These are phyloP conservation scores for Corythornis leucogaster DNA, from an alignment of 2,797 vertebrate genomes.

Conservation along the genomic window DNA sequence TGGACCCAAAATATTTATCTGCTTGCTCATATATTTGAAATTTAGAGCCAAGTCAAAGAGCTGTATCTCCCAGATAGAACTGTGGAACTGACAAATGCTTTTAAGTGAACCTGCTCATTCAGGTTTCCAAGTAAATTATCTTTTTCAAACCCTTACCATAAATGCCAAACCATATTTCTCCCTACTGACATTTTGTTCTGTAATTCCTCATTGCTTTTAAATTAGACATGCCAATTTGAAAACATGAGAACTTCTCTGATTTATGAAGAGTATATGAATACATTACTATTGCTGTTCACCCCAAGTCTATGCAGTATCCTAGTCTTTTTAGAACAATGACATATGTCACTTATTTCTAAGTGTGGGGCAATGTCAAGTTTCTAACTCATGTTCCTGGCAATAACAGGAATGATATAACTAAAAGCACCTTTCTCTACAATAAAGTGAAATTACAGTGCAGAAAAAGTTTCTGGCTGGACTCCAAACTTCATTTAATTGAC, in stretches of 20 bases:
- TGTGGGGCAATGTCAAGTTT: not conserved
- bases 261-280: not conserved
- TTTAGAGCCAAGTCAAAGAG: not conserved
- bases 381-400: not conserved
- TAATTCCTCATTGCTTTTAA: not conserved
- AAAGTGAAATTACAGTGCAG: not conserved
- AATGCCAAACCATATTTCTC: not conserved
- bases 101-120: not conserved
- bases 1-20: not conserved
- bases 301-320: not conserved
- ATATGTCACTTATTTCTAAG: not conserved
- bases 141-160: not conserved
- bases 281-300: not conserved
- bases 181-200: not conserved
- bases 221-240: not conserved
- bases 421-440: not conserved
- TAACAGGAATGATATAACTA: not conserved
- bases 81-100: not conserved
- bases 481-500: slow-evolving; percentile 32
- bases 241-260: not conserved
- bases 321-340: not conserved
- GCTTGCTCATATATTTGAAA: not conserved
- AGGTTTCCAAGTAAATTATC: not conserved
- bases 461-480: slow-evolving; percentile 1
- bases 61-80: not conserved